Percentiles rank a stretch among this genome's conserved stretches.
Conservation (phyloP, 2,888 invertebrate genomes). For the Baronia brevicornis region DNA sequence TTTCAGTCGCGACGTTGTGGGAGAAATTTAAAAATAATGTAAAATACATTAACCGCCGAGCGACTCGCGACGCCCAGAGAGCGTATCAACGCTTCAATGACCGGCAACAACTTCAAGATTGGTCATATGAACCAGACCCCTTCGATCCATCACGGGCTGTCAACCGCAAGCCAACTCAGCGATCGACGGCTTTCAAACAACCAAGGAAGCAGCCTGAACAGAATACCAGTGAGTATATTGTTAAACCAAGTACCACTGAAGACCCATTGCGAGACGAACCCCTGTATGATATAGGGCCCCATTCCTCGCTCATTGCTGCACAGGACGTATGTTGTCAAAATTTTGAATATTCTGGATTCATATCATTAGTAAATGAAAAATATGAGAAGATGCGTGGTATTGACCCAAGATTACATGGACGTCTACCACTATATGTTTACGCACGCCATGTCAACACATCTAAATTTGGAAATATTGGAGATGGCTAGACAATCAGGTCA, state of each 20-base stretch:
- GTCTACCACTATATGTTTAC: conserved; percentile 16
- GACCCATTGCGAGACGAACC: conserved; percentile 13
- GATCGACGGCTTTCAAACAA: conserved; percentile 1
- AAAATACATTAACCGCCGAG: conserved; percentile 20
- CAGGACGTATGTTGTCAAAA: conserved; percentile 15
- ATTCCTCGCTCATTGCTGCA: conserved; percentile 11
- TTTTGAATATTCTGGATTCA: conserved; percentile 17
- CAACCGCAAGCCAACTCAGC: conserved; percentile 1
- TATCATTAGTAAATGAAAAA: conserved; percentile 13
- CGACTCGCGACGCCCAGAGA: conserved; percentile 13
- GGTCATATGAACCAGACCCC: conserved; percentile 12
- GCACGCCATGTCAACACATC: conserved; percentile 14
- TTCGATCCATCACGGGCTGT: conserved; percentile 10
- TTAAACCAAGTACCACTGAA: conserved; percentile 1
- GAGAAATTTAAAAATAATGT: too few relatives aligned
- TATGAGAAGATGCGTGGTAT: conserved; percentile 17
- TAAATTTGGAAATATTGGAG: conserved; percentile 16
- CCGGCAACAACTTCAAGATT: conserved; percentile 5
- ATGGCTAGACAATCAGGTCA: conserved; percentile 14
- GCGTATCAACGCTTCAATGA: conserved; percentile 8
- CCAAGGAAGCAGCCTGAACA: neutral
- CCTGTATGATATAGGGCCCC: conserved; percentile 19
- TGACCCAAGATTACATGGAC: conserved; percentile 15
- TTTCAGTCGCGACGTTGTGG: too few relatives aligned
- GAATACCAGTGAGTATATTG: too few relatives aligned